Base-by-base conservation (phyloP, 2,113 vertebrate genomes). In the Corvus moneduloides region DNA sequence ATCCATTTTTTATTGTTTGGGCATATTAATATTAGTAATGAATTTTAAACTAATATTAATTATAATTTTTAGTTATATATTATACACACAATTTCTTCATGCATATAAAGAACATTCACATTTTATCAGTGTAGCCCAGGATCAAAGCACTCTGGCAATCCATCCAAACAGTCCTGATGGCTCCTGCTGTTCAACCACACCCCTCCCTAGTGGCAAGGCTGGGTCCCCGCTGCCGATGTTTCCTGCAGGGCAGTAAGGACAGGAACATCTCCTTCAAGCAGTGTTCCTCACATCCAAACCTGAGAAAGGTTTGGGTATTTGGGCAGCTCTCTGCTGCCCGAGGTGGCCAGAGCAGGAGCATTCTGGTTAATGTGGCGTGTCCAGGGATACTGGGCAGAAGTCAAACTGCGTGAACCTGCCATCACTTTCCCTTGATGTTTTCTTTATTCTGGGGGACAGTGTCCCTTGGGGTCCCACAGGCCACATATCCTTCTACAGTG, bases 181-280 rank as follows among this genome's bases (percentile, higher is more conserved):
- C 17, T 89, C 32, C 41, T 43, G n/a, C 17, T 58, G 17, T 48
- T 58, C 37, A 43, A 5, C 23, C 5, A 33, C 21, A 54, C 1
- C 6, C 8, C 6, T 30, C 8, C 10, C 16, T 0, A 1, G 20
- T 13, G 52, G 9, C 17, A 55, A 27, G 17, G 16, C 21, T 41
- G 35, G 26, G 46, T 9, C 14, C 11, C 37, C 52, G 13, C 3
- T 14, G 6, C 76, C 37, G 30, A 46, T 6, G 20, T 17, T 11
- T 63, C 20, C 12, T 4, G 11, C 26, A 48, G 14, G 14, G 3
- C 43, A 77, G 20, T 2, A 4, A 62, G 13, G 28, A 61, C 33
- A 61, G n/a, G 30, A 74, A 11, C 27, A 41, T 64, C 16, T 15
- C 27, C 10, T 23, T 1, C 26, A 52, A 23, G 32, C 7, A 9